Conservation (phyloP, 2,113 vertebrate species). For the Fregetta grallaria region DNA sequence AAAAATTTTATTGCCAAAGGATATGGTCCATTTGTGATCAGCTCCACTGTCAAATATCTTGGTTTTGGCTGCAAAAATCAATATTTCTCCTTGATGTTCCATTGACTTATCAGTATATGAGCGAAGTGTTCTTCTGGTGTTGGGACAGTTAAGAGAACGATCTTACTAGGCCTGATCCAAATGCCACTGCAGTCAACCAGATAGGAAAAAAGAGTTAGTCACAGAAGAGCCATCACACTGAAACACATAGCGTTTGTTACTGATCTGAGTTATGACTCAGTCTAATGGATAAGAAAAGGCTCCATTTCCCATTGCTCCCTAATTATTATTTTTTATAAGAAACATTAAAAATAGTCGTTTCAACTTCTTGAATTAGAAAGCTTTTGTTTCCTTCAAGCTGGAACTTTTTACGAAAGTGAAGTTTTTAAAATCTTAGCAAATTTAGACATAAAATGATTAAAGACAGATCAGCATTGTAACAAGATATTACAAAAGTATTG, state of each 20-base stretch:
- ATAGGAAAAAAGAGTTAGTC: neutral
- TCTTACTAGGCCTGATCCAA: neutral
- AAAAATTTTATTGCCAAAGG: conserved; percentile 12
- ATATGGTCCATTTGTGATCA: neutral
- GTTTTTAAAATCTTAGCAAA: neutral
- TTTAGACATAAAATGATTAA: neutral
- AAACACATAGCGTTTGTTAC: neutral
- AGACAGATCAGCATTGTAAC: neutral
- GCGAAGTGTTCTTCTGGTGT: neutral
- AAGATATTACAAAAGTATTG: neutral
- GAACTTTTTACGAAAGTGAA: neutral
- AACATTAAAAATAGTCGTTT: neutral
- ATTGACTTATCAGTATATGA: neutral
- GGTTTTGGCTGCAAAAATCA: neutral
- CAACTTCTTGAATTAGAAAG: neutral
- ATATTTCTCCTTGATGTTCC: neutral
- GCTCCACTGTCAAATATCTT: neutral
- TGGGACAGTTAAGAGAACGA: neutral
- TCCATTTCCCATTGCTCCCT: neutral
- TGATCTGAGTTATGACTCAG: neutral
- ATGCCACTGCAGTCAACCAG: neutral
- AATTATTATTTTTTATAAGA: neutral
- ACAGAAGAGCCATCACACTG: neutral
- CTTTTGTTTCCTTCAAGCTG: neutral
- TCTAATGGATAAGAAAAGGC: neutral